A percentile compares a stretch with the other conserved stretches of the same genome.
phyloP scores from a whole-genome alignment of 2,888 invertebrate genomes.

The Alcis repandata region DNA sequence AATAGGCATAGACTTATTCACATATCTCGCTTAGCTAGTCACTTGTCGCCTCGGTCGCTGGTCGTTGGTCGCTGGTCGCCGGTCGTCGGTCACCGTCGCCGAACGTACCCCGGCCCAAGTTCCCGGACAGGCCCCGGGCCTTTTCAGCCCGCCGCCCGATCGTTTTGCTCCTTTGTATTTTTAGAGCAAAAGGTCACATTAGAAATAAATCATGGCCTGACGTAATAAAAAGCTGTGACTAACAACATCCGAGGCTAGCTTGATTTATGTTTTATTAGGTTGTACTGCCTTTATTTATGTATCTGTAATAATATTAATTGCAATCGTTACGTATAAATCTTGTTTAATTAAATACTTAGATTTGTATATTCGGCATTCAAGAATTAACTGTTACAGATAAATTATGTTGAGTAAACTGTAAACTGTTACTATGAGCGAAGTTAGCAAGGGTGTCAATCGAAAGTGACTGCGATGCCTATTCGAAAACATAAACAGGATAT shows the following conservation, averaged over 20 bases:
- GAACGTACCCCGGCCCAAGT: not conserved
- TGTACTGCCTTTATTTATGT: not conserved
- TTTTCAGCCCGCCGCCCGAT: not conserved
- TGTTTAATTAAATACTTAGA: too few relatives aligned
- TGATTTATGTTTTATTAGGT: constrained; percentile 2
- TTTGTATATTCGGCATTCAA: not conserved
- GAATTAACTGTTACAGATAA: too few relatives aligned
- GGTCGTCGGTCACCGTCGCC: not conserved
- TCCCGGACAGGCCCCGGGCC: constrained; percentile 10
- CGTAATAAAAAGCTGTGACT: constrained; percentile 21
- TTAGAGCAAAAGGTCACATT: constrained; percentile 30
- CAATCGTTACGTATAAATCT: not conserved
- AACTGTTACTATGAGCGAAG: too few relatives aligned
- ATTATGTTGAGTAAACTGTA: too few relatives aligned
- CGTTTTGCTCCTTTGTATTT: constrained; percentile 30
- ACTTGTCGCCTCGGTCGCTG: not conserved
- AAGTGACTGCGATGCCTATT: too few relatives aligned
- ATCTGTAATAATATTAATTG: not conserved
- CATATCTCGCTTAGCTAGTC: too few relatives aligned
- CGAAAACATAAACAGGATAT: too few relatives aligned
- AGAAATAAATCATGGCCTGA: constrained; percentile 23
- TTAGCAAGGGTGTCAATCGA: too few relatives aligned
- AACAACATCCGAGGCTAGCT: not conserved
- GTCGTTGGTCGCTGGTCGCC: not conserved
- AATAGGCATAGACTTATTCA: too few relatives aligned